Evolutionary conservation across 1,140 invertebrate genomes (phyloP).

Genomic region (Plectrocnemia conspersa): DNA sequence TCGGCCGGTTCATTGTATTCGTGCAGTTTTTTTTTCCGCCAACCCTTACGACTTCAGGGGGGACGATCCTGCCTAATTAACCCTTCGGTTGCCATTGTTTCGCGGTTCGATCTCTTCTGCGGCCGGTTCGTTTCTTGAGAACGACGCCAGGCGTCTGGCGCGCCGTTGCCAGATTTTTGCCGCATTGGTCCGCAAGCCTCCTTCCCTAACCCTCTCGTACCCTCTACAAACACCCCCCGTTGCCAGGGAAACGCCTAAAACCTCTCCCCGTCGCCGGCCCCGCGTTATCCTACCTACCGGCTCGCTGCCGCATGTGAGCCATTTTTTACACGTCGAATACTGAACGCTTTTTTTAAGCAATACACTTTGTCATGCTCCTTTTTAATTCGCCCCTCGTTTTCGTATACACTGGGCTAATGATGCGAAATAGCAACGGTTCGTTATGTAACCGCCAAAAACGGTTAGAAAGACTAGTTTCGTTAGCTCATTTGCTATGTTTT

Average conservation of each 20-base stretch:
- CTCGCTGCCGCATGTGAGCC: neutral
- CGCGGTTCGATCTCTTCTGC: no score
- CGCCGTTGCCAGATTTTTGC: conserved; percentile 34
- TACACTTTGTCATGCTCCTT: neutral
- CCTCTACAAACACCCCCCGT: conserved; percentile 18
- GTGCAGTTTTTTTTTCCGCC: no score
- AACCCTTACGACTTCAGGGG: neutral
- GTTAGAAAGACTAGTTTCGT: no score
- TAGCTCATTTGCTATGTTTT: no score
- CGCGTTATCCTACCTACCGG: neutral
- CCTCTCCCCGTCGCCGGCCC: neutral
- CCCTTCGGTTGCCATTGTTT: neutral
- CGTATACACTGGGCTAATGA: no score
- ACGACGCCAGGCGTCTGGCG: conserved; percentile 8
- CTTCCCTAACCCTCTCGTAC: neutral
- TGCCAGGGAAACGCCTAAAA: conserved; percentile 23
- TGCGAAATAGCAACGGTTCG: no score
- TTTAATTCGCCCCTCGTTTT: neutral
- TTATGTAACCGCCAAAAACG: no score
- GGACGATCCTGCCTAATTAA: neutral
- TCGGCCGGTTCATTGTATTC: no score
- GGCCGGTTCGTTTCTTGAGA: neutral
- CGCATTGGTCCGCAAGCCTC: conserved; percentile 32
- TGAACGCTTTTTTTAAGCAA: neutral
- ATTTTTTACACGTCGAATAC: conserved; percentile 2